Evolutionary conservation across 2,113 vertebrate genomes (phyloP).

Genomic region (Lepus americanus): DNA sequence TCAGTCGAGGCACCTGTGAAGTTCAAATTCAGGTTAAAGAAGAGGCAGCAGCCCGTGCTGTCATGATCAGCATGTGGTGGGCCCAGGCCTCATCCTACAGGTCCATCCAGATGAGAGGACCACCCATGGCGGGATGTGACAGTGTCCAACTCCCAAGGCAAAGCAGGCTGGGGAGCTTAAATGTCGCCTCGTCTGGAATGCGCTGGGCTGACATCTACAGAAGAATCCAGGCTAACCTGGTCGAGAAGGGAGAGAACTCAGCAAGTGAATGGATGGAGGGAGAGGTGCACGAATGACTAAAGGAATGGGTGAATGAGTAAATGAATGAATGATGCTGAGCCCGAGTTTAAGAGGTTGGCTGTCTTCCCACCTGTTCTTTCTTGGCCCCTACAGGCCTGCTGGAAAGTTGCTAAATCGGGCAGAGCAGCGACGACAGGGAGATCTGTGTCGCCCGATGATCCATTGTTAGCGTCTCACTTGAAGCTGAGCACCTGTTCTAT

Average conservation of each 20-base stretch:
- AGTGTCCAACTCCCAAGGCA: background rate
- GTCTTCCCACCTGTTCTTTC: slow-evolving; percentile 44
- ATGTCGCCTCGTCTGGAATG: background rate
- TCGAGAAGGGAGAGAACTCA: background rate
- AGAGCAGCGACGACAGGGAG: slow-evolving; percentile 62
- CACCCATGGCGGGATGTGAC: background rate
- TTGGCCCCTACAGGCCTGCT: slow-evolving; percentile 63
- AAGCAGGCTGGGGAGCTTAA: background rate
- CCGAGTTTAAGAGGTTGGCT: slow-evolving; percentile 7
- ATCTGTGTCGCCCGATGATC: slow-evolving; percentile 40
- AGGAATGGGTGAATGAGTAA: too few species aligned
- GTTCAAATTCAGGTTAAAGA: slow-evolving; percentile 42
- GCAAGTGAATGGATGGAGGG: background rate
- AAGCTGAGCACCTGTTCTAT: slow-evolving; percentile 81
- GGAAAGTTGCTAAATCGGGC: slow-evolving; percentile 78
- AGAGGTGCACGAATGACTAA: background rate
- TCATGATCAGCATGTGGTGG: background rate
- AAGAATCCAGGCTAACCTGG: background rate
- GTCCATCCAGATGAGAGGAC: background rate
- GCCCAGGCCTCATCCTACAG: background rate
- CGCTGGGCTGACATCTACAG: background rate
- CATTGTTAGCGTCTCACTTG: slow-evolving; percentile 80
- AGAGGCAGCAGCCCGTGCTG: slow-evolving; percentile 16
- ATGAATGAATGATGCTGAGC: background rate
- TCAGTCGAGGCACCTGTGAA: background rate